Conservation (phyloP, 2,797 vertebrate species). For the Valencia hispanica region DNA sequence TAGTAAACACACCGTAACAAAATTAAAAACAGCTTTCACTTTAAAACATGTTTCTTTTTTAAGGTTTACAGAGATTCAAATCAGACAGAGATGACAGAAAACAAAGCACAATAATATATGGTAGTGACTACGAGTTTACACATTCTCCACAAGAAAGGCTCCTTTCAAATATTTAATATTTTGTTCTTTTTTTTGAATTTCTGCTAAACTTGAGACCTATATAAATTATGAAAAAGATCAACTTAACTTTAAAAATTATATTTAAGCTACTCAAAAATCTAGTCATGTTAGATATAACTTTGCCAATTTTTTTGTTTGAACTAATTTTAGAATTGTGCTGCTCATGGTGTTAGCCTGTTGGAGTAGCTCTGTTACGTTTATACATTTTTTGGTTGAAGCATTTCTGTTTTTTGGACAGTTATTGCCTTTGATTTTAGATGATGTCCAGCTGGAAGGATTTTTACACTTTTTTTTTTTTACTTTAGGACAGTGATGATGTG, state of each 20-base stretch:
- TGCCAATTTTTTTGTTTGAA: neutral
- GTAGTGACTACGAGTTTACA: neutral
- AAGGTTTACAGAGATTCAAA: neutral
- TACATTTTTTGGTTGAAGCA: too few relatives aligned
- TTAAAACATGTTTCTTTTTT: neutral
- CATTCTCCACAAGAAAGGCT: neutral
- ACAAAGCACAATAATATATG: neutral
- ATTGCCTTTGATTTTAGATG: too few relatives aligned
- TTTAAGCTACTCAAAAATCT: neutral
- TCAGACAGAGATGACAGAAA: neutral
- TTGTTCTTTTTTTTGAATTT: neutral
- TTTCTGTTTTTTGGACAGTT: too few relatives aligned
- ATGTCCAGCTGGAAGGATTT: too few relatives aligned
- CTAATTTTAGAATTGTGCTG: too few relatives aligned
- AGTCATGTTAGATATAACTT: neutral
- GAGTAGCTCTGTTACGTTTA: too few relatives aligned
- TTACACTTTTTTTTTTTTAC: too few relatives aligned
- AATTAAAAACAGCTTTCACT: neutral
- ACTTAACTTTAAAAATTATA: neutral
- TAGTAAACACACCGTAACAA: neutral
- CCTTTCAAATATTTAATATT: neutral
- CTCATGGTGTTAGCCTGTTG: too few relatives aligned
- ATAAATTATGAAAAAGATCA: neutral
- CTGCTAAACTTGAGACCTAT: neutral
- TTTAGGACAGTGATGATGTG: too few relatives aligned